Evolutionary conservation across 2,888 invertebrate species (phyloP).

Genomic region (Dolichopus griseipennis): DNA sequence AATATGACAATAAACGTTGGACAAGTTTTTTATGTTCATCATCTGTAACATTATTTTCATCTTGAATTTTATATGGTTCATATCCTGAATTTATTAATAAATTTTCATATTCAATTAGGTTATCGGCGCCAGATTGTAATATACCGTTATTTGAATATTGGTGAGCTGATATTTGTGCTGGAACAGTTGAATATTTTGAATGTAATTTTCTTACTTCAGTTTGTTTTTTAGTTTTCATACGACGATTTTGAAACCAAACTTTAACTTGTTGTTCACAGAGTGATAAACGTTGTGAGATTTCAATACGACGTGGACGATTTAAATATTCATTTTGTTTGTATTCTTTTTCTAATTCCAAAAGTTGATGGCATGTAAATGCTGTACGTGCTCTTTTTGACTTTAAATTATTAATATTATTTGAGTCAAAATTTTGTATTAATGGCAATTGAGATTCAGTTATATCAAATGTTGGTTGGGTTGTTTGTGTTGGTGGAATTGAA

Average conservation of each 20-base stretch:
- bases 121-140: not conserved
- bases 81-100: too few relatives aligned
- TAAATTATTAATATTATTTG: not conserved
- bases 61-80: too few relatives aligned
- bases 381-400: not conserved
- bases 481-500: too few relatives aligned
- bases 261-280: not conserved
- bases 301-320: not conserved
- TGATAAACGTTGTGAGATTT: constrained; percentile 5
- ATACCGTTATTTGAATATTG: not conserved
- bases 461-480: too few relatives aligned
- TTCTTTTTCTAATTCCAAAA: constrained; percentile 2
- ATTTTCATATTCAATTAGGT: too few relatives aligned
- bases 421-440: not conserved
- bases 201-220: not conserved
- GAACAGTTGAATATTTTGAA: not conserved
- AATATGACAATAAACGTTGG: not conserved
- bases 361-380: constrained; percentile 2
- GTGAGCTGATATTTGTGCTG: not conserved
- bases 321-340: constrained; percentile 10
- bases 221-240: constrained; percentile 1
- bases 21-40: not conserved
- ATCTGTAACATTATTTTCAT: not conserved
- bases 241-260: constrained; percentile 11
- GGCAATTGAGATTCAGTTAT: not conserved